Conservation (phyloP, 2,888 invertebrate species). For the Argynnis bischoffii region DNA sequence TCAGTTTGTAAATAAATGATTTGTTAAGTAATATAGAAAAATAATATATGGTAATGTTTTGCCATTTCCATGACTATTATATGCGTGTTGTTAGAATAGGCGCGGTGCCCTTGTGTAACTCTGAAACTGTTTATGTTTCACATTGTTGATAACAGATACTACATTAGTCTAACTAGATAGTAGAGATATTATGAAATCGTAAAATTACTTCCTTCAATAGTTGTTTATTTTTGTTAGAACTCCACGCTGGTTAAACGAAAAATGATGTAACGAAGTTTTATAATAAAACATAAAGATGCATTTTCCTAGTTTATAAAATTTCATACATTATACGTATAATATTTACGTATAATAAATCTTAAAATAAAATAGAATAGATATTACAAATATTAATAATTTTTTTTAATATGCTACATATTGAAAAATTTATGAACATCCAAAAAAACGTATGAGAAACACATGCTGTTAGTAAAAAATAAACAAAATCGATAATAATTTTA, state of each 20-base stretch:
- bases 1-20: not conserved
- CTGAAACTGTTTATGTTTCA: slow-evolving; percentile 52
- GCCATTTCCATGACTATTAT: slow-evolving; percentile 29
- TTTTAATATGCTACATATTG: not conserved
- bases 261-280: no score
- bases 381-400: not conserved
- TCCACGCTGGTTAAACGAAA: no score
- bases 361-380: no score
- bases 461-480: no score
- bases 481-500: no score
- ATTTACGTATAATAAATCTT: no score
- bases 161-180: slow-evolving; percentile 26
- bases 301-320: not conserved
- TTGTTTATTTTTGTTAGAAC: not conserved
- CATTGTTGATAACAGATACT: slow-evolving; percentile 43
- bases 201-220: slow-evolving; percentile 11
- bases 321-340: no score
- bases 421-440: no score
- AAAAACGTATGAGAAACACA: no score
- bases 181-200: slow-evolving; percentile 4
- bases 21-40: not conserved
- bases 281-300: no score
- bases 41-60: not conserved
- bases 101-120: slow-evolving; percentile 50
- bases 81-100: slow-evolving; percentile 41